Evolutionary conservation across 2,113 vertebrate species (phyloP), one percentile per base, ranked within the genome.

Genomic region (Hemibagrus wyckioides): DNA sequence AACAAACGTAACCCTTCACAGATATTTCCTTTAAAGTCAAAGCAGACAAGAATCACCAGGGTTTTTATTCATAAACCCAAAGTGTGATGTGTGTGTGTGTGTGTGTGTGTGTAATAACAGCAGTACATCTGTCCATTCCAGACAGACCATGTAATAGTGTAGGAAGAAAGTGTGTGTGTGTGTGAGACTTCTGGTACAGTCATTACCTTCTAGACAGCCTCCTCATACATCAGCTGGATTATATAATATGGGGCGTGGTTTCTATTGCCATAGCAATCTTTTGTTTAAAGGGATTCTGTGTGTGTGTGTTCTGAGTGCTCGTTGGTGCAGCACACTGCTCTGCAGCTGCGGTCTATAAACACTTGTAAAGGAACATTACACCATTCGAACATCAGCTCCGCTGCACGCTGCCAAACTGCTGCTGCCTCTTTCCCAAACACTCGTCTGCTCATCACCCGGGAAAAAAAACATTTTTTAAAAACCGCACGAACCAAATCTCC

Each of bases 61-160:
- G 44, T 7, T 48, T 48, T 48, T 48, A 8, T 8, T 48, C 44
- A 48, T 48, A 48, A 48, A 48, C 44, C 1, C 17, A 63, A 44
- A 75, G 25, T 36, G 44, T 81, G 9, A 52, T 59, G 61, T 71
- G 87, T 84, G 69, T 59, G 76, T 71, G 87, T 84, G 69, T 59
- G 76, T 85, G 83, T 93, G 92, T 95, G 94, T 94, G 95, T 94
- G 94, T 89, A 93, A 85, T 85, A 92, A 92, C 91, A 89, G 92
- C 84, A 75, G 88, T 95, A 95, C 97, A 97, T 98, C 97, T 98
- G 98, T 95, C 96, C 97, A 98, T 99, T 98, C 97, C 98, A 99
- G 97, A 97, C 96, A 80, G 91, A 93, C 97, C 97, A 93, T 95
- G 97, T 99, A 98, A 99, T 95, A 91, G 95, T 91, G 91, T 90